Evolutionary conservation across 2,888 invertebrate genomes (phyloP), one percentile per base, ranked within the genome.

Genomic region (Spodoptera exigua): DNA sequence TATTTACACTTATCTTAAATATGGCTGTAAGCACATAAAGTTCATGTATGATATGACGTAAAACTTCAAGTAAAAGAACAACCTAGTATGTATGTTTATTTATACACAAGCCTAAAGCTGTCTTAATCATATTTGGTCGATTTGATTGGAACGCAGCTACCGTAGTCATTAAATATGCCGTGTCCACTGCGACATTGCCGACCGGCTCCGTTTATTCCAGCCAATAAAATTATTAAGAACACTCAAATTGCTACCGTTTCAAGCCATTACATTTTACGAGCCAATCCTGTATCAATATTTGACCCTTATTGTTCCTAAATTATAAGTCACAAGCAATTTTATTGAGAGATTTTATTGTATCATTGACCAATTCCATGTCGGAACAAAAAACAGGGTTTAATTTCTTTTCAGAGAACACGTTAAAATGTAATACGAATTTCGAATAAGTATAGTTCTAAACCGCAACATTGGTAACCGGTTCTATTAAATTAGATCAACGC

Each of bases 121-220:
- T 76, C 76, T 78, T 80, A 79, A 86, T 89, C 85, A 86, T 88
- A 88, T 89, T 89, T 87, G 84, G 84, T 74, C 75, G 80, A 78
- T 83, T 85, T 87, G 86, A 88, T 89, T 88, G 88, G 82, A 76
- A 72, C 78, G 59, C 72, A 66, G 79, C 86, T 86, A 82, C 88
- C 79, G 81, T 71, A 70, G 74, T 75, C 79, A 82, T 83, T 83
- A 83, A 84, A 80, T 87, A 90, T 91, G 85, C 89, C 61, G 81
- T 72, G 71, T 80, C 74, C 82, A 81, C 61, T 77, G 82, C 80
- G 83, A 80, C 83, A 80, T 80, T 72, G 70, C 61, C 68, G 75
- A 79, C 79, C 79, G 80, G 70, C 76, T 79, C 56, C 78, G 70
- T 81, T 81, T 78, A 82, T 80, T 78, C 74, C 67, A 73, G 45